These are phyloP conservation scores for Microctonus brassicae DNA, from an alignment of 2,888 invertebrate genomes.

Conservation along the genomic window DNA sequence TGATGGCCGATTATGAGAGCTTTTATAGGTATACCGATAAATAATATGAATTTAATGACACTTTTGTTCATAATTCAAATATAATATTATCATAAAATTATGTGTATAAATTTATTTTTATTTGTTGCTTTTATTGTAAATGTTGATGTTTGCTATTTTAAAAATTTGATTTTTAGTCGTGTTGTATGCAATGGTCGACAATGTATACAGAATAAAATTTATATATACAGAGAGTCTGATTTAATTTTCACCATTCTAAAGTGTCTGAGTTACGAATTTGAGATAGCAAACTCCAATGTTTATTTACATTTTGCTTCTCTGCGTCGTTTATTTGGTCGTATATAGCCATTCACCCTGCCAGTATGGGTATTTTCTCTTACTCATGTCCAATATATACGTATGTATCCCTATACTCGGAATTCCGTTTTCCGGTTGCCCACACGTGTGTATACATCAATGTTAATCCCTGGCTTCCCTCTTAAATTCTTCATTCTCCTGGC, in stretches of 20 bases:
- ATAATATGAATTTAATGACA: neutral
- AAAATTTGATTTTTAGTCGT: too few species aligned
- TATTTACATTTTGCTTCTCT: neutral
- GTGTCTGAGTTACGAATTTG: too few species aligned
- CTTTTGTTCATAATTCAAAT: neutral
- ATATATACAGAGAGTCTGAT: too few species aligned
- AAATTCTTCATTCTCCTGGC: slow-evolving; percentile 14
- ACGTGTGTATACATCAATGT: slow-evolving; percentile 10
- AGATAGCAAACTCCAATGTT: slow-evolving; percentile 15
- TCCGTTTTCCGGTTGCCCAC: slow-evolving; percentile 16
- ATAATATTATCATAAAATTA: neutral
- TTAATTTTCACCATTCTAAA: too few species aligned
- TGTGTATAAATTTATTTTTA: too few species aligned
- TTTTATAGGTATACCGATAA: neutral
- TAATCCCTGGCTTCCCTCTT: slow-evolving; percentile 19
- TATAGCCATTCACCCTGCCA: neutral
- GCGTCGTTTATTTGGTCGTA: neutral
- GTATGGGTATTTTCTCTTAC: neutral
- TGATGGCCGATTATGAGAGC: slow-evolving; percentile 7
- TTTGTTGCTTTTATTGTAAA: too few species aligned
- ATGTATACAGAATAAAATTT: too few species aligned
- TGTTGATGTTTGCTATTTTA: too few species aligned
- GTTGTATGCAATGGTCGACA: too few species aligned
- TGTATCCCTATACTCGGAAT: neutral
- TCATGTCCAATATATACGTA: neutral